Conservation (phyloP, 2,113 vertebrate species). For the Perca fluviatilis region DNA sequence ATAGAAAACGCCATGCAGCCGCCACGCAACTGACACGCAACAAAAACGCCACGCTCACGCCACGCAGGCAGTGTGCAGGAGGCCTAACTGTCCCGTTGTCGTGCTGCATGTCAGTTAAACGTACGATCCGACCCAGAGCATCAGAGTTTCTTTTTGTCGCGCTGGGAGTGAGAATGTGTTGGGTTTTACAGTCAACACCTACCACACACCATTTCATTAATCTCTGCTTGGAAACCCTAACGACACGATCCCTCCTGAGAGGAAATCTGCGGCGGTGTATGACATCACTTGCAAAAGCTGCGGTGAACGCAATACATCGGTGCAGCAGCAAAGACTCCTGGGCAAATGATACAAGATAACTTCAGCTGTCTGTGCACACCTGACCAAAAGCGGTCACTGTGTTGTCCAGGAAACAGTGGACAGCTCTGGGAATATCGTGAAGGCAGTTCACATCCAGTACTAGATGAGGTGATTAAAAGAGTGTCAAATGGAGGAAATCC, state of each 20-base stretch:
- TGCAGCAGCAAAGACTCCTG: neutral
- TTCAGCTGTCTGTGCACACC: neutral
- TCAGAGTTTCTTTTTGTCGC: too few species aligned
- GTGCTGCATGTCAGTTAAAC: too few species aligned
- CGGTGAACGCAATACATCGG: neutral
- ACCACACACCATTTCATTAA: neutral
- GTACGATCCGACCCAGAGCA: too few species aligned
- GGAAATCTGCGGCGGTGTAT: neutral
- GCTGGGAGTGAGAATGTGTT: too few species aligned
- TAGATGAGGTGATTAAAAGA: neutral
- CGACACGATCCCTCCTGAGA: neutral
- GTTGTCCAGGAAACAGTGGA: neutral
- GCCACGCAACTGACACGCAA: too few species aligned
- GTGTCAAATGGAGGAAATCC: neutral
- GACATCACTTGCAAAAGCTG: neutral
- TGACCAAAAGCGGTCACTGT: neutral
- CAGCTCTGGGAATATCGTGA: neutral
- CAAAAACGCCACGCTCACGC: too few species aligned
- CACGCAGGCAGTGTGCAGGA: too few species aligned
- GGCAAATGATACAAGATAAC: neutral
- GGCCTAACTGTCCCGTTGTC: too few species aligned
- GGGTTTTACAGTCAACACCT: neutral
- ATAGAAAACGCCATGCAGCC: too few species aligned
- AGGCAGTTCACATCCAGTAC: neutral
- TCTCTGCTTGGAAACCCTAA: neutral